Conservation (phyloP, 2,888 invertebrate genomes). For the Pheosia tremula region DNA sequence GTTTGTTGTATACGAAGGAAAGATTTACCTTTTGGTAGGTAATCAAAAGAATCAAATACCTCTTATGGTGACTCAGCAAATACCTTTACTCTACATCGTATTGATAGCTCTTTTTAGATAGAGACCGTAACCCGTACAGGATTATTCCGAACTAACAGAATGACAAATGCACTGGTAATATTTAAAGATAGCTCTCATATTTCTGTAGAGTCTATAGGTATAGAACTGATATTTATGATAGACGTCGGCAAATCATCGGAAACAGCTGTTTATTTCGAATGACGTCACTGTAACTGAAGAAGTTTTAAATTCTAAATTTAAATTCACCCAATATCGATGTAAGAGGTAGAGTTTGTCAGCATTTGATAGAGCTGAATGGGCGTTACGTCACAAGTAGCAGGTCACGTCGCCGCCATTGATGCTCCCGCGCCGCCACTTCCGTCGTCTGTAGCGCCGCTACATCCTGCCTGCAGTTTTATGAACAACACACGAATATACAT, state of each 20-base stretch:
- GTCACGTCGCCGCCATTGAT: constrained; percentile 71
- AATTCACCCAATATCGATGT: background rate
- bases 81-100: too few relatives aligned
- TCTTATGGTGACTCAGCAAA: too few relatives aligned
- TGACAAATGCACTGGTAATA: background rate
- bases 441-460: constrained; percentile 73
- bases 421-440: constrained; percentile 71
- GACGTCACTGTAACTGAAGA: background rate
- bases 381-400: constrained; percentile 54
- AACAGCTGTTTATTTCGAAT: constrained; percentile 1
- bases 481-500: constrained; percentile 31
- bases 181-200: background rate
- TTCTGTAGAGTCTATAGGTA: background rate
- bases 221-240: background rate
- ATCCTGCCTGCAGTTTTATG: constrained; percentile 68
- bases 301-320: background rate
- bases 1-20: too few relatives aligned
- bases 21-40: too few relatives aligned
- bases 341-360: constrained; percentile 8
- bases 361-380: constrained; percentile 41
- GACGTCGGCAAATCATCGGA: background rate
- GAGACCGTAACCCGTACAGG: too few relatives aligned
- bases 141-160: too few relatives aligned
- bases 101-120: too few relatives aligned
- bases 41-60: too few relatives aligned